Conservation (phyloP, 2,888 invertebrate genomes). For the Plebejus melissa region DNA sequence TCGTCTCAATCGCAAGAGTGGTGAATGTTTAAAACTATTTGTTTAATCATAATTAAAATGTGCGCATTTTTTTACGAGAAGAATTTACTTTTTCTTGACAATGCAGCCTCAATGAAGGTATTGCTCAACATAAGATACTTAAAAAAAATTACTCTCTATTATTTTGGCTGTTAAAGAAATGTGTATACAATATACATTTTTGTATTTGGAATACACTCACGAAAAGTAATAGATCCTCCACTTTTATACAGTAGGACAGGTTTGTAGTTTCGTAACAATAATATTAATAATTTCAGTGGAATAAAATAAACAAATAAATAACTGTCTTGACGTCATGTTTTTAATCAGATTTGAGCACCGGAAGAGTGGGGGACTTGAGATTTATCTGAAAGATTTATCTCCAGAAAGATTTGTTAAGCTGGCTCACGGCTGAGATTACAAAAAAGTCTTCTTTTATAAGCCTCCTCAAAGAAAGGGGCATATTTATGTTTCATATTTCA, state of each 20-base stretch:
- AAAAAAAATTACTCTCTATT: too few relatives aligned
- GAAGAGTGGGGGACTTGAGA: constrained; percentile 6
- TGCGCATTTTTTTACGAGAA: too few relatives aligned
- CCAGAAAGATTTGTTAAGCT: constrained; percentile 8
- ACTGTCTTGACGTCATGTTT: not conserved
- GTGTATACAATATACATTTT: too few relatives aligned
- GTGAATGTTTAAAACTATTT: too few relatives aligned
- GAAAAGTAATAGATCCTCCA: too few relatives aligned
- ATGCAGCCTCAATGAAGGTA: too few relatives aligned
- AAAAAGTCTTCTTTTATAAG: constrained; percentile 7
- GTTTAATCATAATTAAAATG: too few relatives aligned
- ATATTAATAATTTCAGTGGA: not conserved
- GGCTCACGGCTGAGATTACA: constrained; percentile 1
- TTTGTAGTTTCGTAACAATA: not conserved
- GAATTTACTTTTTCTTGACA: too few relatives aligned
- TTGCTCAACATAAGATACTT: too few relatives aligned
- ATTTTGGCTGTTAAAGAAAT: too few relatives aligned
- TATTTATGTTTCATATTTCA: not conserved
- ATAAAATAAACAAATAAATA: constrained; percentile 12
- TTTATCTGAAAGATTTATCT: constrained; percentile 22
- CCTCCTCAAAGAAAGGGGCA: not conserved
- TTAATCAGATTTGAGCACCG: constrained; percentile 23
- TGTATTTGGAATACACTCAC: too few relatives aligned
- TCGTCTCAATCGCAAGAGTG: too few relatives aligned
- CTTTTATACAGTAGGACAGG: not conserved